A percentile compares a stretch with the other conserved stretches of the same genome.
These are phyloP conservation scores for Entomyzon cyanotis DNA, from an alignment of 2,113 vertebrate genomes.

Conservation along the genomic window DNA sequence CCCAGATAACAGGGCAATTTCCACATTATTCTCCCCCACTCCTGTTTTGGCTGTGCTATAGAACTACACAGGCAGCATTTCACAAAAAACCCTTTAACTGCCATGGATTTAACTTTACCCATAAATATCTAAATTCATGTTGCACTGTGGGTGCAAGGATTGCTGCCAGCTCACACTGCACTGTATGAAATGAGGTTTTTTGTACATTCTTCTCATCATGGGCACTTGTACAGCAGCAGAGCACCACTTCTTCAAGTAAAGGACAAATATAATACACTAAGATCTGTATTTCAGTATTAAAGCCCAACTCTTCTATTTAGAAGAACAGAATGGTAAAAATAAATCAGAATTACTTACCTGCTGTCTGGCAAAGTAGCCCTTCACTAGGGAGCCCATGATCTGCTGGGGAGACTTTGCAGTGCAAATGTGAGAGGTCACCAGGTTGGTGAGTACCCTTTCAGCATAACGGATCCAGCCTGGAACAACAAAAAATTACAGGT, in stretches of 20 bases:
- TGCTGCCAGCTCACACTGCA: background rate
- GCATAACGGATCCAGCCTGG: slow-evolving; percentile 95
- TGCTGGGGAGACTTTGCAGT: slow-evolving; percentile 93
- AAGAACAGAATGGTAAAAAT: background rate
- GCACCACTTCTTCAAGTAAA: background rate
- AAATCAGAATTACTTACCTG: slow-evolving; percentile 76
- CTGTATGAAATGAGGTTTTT: background rate
- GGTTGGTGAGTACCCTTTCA: slow-evolving; percentile 87
- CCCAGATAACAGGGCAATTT: background rate
- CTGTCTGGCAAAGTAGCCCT: slow-evolving; percentile 90
- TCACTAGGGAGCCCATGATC: slow-evolving; percentile 95
- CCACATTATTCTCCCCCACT: background rate
- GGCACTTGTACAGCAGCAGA: background rate
- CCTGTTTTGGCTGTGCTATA: background rate
- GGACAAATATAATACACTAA: background rate
- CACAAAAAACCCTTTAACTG: background rate
- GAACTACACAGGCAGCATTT: background rate
- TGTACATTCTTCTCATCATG: background rate
- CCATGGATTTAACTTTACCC: background rate
- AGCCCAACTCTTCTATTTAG: background rate
- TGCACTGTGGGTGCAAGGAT: background rate
- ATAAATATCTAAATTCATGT: background rate
- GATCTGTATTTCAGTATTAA: background rate
- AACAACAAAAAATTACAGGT: background rate
- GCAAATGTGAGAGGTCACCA: slow-evolving; percentile 92